Conservation (phyloP, 2,888 invertebrate genomes). For the Andrena dorsata region DNA sequence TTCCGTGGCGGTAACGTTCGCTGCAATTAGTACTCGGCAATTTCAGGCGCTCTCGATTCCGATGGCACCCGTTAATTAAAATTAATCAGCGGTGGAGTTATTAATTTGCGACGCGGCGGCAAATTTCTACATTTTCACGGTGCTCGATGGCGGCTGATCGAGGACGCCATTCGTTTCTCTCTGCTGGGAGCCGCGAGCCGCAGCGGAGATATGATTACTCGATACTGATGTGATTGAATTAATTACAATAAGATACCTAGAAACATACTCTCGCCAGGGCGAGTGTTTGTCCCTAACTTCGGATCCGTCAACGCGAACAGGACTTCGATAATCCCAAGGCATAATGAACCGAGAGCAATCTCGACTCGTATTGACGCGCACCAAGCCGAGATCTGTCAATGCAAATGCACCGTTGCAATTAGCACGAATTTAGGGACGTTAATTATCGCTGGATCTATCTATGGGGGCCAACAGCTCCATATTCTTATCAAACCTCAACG, state of each 20-base stretch:
- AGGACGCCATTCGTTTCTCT: no score
- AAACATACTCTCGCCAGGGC: no score
- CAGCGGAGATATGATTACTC: no score
- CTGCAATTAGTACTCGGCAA: conserved; percentile 40
- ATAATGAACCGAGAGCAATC: conserved; percentile 52
- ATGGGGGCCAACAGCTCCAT: conserved; percentile 20
- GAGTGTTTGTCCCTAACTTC: not conserved
- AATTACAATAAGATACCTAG: no score
- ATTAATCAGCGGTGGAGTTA: conserved; percentile 36
- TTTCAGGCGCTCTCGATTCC: conserved; percentile 41
- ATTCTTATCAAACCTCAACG: conserved; percentile 35
- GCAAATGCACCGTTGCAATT: conserved; percentile 57
- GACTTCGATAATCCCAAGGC: conserved; percentile 17
- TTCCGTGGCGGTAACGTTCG: not conserved
- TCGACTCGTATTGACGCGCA: conserved; percentile 25
- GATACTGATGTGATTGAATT: no score
- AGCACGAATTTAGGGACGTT: conserved; percentile 56
- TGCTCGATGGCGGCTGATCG: not conserved
- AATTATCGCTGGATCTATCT: conserved; percentile 58
- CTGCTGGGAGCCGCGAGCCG: no score
- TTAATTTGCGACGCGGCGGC: not conserved
- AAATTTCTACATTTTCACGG: not conserved
- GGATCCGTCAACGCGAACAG: conserved; percentile 3
- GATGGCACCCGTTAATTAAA: conserved; percentile 50
- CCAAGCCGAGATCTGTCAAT: conserved; percentile 43